phyloP scores from a whole-genome alignment of 1,140 invertebrate species.

The Oryctes rhinoceros region DNA sequence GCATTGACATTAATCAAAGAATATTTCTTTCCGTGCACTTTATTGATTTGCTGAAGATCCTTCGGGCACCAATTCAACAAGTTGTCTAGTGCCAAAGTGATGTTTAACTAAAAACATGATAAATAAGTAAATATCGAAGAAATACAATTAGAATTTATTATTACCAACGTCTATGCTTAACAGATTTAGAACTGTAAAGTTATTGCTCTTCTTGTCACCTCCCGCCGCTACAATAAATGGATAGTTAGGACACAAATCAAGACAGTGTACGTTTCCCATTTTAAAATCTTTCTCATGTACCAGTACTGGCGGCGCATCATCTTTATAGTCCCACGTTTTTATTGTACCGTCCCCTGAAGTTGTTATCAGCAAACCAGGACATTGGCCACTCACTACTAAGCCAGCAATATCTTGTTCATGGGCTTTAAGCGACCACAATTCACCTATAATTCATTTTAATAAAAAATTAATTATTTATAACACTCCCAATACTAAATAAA shows the following conservation, averaged over 20 bases:
- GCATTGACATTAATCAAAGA: background rate
- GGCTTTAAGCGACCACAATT: slow-evolving; percentile 80
- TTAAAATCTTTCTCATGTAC: slow-evolving; percentile 68
- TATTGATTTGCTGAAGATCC: background rate
- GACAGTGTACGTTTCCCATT: slow-evolving; percentile 78
- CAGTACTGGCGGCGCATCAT: slow-evolving; percentile 47
- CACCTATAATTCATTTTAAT: slow-evolving; percentile 57
- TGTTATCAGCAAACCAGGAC: slow-evolving; percentile 77
- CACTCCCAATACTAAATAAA: too few relatives aligned
- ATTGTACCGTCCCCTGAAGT: slow-evolving; percentile 76
- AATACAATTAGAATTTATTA: slow-evolving; percentile 36
- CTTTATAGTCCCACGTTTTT: slow-evolving; percentile 80
- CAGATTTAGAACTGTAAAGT: slow-evolving; percentile 81
- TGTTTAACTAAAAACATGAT: slow-evolving; percentile 55
- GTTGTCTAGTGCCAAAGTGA: slow-evolving; percentile 51
- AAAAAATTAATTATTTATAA: too few relatives aligned
- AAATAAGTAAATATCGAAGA: slow-evolving; percentile 35
- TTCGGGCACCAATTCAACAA: slow-evolving; percentile 52
- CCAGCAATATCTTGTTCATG: slow-evolving; percentile 86
- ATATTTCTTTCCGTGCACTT: background rate
- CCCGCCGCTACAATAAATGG: slow-evolving; percentile 82
- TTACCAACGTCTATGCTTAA: slow-evolving; percentile 72
- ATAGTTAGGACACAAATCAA: slow-evolving; percentile 80
- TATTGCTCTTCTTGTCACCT: slow-evolving; percentile 83
- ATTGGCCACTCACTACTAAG: slow-evolving; percentile 72